A percentile compares a stretch with the other conserved stretches of the same genome.
phyloP scores from a whole-genome alignment of 1,140 invertebrate species.

The Neodiprion lecontei region DNA sequence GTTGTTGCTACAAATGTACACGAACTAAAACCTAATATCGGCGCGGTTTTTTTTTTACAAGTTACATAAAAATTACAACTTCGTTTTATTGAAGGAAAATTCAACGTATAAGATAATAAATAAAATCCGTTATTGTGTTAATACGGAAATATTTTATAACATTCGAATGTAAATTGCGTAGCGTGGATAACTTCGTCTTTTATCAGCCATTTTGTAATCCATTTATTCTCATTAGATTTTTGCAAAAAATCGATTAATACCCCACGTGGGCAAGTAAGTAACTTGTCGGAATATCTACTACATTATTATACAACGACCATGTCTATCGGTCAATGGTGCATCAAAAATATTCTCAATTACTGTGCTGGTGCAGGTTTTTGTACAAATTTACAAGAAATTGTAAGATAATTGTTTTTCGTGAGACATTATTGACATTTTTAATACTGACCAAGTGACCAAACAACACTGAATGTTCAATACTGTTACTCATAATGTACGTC shows the following conservation, averaged over 20 bases:
- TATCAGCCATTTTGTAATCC: not conserved
- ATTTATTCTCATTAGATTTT: not conserved
- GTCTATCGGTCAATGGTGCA: not conserved
- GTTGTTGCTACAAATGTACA: not conserved
- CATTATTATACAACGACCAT: not conserved
- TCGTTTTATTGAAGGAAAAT: not conserved
- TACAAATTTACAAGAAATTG: not conserved
- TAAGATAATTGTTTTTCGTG: not conserved
- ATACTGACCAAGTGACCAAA: not conserved
- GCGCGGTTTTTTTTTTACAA: not conserved
- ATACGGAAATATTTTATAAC: not conserved
- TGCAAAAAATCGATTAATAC: not conserved
- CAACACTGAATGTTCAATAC: constrained; percentile 3
- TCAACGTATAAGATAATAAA: not conserved
- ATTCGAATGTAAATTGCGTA: not conserved
- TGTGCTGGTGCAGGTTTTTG: not conserved
- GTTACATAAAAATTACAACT: not conserved
- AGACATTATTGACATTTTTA: not conserved
- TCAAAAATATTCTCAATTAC: not conserved
- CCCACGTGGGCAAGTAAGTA: not conserved
- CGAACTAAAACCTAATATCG: not conserved
- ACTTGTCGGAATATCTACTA: not conserved
- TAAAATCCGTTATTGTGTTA: not conserved
- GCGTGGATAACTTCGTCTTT: not conserved
- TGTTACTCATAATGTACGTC: not conserved